phyloP scores from a whole-genome alignment of 2,797 vertebrate genomes.

The Taenioides sp. region DNA sequence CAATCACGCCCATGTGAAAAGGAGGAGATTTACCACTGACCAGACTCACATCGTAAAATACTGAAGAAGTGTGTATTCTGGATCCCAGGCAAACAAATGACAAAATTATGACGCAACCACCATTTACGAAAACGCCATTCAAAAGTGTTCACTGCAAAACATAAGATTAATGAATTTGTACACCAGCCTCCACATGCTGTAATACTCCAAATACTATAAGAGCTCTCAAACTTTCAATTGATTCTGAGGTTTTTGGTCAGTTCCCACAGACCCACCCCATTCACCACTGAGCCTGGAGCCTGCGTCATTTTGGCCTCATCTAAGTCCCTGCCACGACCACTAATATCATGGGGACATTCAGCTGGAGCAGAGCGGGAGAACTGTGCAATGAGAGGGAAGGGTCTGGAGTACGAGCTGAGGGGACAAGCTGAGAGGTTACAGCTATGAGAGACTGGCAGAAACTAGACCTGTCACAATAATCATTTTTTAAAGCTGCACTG shows the following conservation, averaged over 20 bases:
- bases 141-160: no score
- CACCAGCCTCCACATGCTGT: neutral
- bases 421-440: conserved; percentile 10
- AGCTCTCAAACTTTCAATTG: conserved; percentile 18
- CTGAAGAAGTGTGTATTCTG: no score
- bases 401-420: conserved; percentile 16
- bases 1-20: no score
- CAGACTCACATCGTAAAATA: no score
- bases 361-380: conserved; percentile 17
- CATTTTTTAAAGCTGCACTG: no score
- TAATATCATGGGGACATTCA: conserved; percentile 54
- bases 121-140: no score
- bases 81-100: no score
- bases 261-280: conserved; percentile 68
- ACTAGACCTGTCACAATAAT: neutral
- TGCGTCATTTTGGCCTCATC: conserved; percentile 67
- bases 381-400: conserved; percentile 20
- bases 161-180: no score
- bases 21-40: no score
- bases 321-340: conserved; percentile 56
- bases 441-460: conserved; percentile 15
- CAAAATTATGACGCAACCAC: no score
- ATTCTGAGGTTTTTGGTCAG: conserved; percentile 46
- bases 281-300: conserved; percentile 69
- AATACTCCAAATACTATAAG: conserved; percentile 17